A percentile compares a stretch with the other conserved stretches of the same genome.
These are phyloP conservation scores for Dysdera silvatica DNA, from an alignment of 1,140 invertebrate species.

Conservation along the genomic window DNA sequence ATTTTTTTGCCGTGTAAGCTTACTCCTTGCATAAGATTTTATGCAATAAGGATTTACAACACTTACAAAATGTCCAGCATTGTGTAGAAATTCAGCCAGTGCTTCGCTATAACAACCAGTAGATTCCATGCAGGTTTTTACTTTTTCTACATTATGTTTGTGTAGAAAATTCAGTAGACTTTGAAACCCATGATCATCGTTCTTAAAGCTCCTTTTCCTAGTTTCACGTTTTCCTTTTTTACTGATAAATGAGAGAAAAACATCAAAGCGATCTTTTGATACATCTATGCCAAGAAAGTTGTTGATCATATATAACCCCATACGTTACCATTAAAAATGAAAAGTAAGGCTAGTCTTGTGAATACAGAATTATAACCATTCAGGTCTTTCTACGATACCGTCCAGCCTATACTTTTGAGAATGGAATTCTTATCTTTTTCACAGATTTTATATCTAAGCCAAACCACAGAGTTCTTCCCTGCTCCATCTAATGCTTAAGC, in stretches of 20 bases:
- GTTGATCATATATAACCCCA: constrained; percentile 17
- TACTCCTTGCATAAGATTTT: constrained; percentile 17
- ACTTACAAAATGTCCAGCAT: constrained; percentile 19
- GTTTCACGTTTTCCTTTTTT: constrained; percentile 9
- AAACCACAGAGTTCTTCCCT: neutral
- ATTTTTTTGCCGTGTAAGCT: constrained; percentile 11
- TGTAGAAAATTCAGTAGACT: constrained; percentile 7
- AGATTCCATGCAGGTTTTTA: constrained; percentile 5
- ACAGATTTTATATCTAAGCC: constrained; percentile 18
- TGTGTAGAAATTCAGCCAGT: constrained; percentile 9
- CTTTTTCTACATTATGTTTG: constrained; percentile 12
- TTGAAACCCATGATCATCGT: constrained; percentile 1
- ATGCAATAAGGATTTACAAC: constrained; percentile 18
- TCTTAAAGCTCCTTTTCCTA: constrained; percentile 9
- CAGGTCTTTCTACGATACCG: constrained; percentile 7
- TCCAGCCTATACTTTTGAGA: constrained; percentile 8
- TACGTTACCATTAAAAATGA: constrained; percentile 19
- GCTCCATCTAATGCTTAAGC: constrained; percentile 8
- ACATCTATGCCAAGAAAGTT: constrained; percentile 8
- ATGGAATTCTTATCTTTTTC: constrained; percentile 3
- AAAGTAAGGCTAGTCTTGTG: constrained; percentile 16
- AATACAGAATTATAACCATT: constrained; percentile 16
- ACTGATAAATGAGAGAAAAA: constrained; percentile 2
- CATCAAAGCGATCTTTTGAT: constrained; percentile 15
- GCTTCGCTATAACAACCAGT: constrained; percentile 5